Evolutionary conservation across 2,888 invertebrate genomes (phyloP), one percentile per base, ranked within the genome.

Genomic region (Brachyptera putata): DNA sequence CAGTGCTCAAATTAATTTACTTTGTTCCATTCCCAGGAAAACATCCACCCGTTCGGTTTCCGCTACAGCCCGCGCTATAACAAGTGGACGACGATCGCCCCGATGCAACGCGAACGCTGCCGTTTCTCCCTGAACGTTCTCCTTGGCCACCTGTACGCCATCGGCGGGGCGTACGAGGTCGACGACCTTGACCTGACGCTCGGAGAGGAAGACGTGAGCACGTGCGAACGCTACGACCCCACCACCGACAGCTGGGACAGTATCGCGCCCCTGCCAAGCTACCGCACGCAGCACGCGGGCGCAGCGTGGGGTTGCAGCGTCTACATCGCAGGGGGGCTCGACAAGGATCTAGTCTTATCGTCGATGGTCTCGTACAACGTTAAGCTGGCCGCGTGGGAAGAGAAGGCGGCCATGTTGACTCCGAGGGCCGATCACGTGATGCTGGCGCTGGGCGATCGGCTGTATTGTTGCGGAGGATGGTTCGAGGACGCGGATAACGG

Each of bases 31-130:
- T n/a, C n/a, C 58, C 70, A 77, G 72, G 87, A 87, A 73, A 83
- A 85, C 67, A 83, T 86, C 57, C 87, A 87, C 74, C 85, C 86
- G 0, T 87, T 85, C 70, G 86, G 86, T 0, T 87, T 87, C 70
- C 79, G 82, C 3, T 84, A 82, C 67, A 79, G 79, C 66, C 84
- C 87, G 0, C 73, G 80, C 24, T 77, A 76, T 24, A 79, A 84
- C 68, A 79, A 80, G 63, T 88, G 87, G 87, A 77, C 78, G 4
- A 84, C 84, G 3, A 84, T 87, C 69, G 80, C 85, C 2, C 83
- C 85, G 11, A 82, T 86, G 79, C 79, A 81, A 66, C 75, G 80
- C 50, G 85, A 86, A 69, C 74, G 85, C 30, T 86, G 85, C 67
- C 75, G 85, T 4, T 86, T 86, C 70, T 83, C 84, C 1, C 71